Percentiles rank a stretch among this genome's conserved stretches.
Conservation (phyloP, 1,140 invertebrate genomes). For the Papilio glaucus region DNA sequence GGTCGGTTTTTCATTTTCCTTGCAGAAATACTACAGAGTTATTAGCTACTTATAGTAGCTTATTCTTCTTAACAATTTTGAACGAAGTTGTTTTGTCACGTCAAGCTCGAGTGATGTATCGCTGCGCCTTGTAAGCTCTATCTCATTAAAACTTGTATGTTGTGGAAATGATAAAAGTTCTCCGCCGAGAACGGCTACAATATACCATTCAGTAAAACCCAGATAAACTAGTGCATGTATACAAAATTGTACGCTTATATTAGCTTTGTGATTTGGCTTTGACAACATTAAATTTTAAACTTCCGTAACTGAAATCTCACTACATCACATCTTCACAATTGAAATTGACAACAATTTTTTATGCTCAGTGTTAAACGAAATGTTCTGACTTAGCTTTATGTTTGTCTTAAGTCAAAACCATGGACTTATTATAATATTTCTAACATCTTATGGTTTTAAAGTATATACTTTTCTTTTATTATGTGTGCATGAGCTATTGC, state of each 20-base stretch:
- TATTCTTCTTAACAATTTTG: not conserved
- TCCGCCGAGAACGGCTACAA: not conserved
- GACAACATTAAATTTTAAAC: not conserved
- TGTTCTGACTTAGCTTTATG: too few relatives aligned
- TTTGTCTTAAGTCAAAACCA: too few relatives aligned
- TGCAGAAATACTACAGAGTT: not conserved
- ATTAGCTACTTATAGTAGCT: not conserved
- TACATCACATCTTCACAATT: too few relatives aligned
- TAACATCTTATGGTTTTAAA: too few relatives aligned
- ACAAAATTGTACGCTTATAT: not conserved
- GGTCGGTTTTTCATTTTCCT: too few relatives aligned
- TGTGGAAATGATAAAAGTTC: slow-evolving; percentile 11
- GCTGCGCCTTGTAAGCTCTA: slow-evolving; percentile 7
- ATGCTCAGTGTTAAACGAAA: too few relatives aligned
- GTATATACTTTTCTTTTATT: too few relatives aligned
- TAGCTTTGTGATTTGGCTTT: not conserved
- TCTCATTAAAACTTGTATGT: slow-evolving; percentile 21
- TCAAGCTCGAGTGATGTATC: slow-evolving; percentile 8
- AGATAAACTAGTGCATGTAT: not conserved
- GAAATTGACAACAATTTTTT: too few relatives aligned
- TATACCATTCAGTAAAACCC: slow-evolving; percentile 2
- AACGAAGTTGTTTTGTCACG: slow-evolving; percentile 14
- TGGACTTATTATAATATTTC: too few relatives aligned
- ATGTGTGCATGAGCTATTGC: too few relatives aligned
- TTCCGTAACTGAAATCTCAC: too few relatives aligned